A percentile compares a stretch with the other conserved stretches of the same genome.
phyloP scores from a whole-genome alignment of 2,797 vertebrate genomes.

The Rhinophrynus dorsalis region DNA sequence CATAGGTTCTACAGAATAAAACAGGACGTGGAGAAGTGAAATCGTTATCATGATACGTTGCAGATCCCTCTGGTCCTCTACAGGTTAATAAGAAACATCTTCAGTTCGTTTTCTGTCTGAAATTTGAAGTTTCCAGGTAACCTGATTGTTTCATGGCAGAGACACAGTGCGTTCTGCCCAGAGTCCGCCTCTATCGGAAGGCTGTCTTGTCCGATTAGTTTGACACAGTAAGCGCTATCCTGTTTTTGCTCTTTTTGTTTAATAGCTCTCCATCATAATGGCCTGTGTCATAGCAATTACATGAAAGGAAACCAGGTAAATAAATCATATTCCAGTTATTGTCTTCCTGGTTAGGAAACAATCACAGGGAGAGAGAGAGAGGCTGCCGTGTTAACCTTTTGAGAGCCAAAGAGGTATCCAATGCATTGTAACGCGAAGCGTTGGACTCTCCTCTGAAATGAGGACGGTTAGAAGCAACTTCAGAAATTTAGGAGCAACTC shows the following conservation, averaged over 20 bases:
- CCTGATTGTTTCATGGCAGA: neutral
- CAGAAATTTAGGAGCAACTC: too few relatives aligned
- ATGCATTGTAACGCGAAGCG: too few relatives aligned
- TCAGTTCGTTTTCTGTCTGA: too few relatives aligned
- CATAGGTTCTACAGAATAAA: too few relatives aligned
- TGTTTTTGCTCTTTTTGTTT: neutral
- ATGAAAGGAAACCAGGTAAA: neutral
- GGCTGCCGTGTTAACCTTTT: too few relatives aligned
- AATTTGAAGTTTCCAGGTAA: neutral
- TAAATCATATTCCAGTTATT: neutral
- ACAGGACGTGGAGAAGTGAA: too few relatives aligned
- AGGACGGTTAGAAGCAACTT: too few relatives aligned
- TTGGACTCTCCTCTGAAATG: too few relatives aligned
- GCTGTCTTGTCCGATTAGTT: constrained; percentile 9
- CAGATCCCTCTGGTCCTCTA: too few relatives aligned
- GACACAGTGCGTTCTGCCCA: neutral
- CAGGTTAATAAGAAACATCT: too few relatives aligned
- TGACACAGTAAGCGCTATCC: neutral
- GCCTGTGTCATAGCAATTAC: constrained; percentile 12
- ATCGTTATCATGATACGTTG: too few relatives aligned
- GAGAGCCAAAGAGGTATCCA: too few relatives aligned
- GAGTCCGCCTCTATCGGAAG: neutral
- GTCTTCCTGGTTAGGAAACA: neutral
- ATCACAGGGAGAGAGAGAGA: neutral
- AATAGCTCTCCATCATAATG: constrained; percentile 1